Conservation (phyloP, 2,113 vertebrate species). For the Strix uralensis region DNA sequence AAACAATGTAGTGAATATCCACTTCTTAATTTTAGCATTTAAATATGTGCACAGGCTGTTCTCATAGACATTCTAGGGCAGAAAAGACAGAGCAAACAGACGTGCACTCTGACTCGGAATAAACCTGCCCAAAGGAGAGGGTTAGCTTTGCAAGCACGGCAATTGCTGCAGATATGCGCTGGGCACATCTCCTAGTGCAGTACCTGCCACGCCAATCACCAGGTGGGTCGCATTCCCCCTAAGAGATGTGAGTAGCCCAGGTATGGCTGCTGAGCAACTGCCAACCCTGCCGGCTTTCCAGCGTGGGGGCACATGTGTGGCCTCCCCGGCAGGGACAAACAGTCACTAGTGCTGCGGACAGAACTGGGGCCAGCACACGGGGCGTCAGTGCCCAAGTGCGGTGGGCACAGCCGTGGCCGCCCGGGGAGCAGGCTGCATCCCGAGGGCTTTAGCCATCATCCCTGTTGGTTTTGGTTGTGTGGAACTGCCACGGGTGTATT, state of each 20-base stretch:
- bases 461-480: no score
- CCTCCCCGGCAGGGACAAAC: no score
- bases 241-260: no score
- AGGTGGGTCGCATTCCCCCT: background rate
- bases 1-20: background rate
- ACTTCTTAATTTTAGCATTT: background rate
- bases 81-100: background rate
- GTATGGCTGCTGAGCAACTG: no score
- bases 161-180: background rate
- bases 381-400: background rate
- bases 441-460: no score
- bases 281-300: no score
- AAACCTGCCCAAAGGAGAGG: background rate
- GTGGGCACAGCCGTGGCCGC: background rate
- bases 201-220: background rate
- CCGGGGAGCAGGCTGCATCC: no score
- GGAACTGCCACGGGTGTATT: background rate
- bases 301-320: no score
- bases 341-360: no score
- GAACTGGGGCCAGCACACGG: no score
- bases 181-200: background rate
- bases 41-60: background rate
- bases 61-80: background rate
- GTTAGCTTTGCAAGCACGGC: background rate
- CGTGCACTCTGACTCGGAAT: fast-evolving